phyloP scores from a whole-genome alignment of 2,888 invertebrate genomes.

The Lissonota sp. region DNA sequence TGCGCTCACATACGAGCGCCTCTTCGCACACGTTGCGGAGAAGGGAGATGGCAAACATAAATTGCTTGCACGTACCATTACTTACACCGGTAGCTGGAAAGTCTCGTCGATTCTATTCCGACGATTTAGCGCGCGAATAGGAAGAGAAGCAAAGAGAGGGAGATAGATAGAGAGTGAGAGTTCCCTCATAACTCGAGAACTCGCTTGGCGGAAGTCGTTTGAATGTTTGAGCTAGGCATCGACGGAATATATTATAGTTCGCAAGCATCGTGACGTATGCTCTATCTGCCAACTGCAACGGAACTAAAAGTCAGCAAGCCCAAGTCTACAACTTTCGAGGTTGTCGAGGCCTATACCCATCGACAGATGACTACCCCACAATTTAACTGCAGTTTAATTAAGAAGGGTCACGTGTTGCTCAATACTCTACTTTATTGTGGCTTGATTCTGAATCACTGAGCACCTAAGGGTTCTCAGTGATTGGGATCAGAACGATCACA shows the following conservation, averaged over 20 bases:
- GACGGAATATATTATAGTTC: conserved; percentile 39
- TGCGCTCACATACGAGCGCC: neutral
- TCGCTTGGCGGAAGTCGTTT: conserved; percentile 35
- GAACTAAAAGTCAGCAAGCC: conserved; percentile 22
- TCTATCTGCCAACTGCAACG: conserved; percentile 31
- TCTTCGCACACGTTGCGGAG: conserved; percentile 2
- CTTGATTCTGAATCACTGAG: too few species aligned
- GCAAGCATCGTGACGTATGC: conserved; percentile 17
- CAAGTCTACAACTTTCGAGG: conserved; percentile 10
- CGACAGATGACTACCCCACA: too few species aligned
- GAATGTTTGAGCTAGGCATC: conserved; percentile 13
- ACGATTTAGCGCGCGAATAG: conserved; percentile 70
- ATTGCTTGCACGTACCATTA: conserved; percentile 72
- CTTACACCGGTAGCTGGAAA: conserved; percentile 58
- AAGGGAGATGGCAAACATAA: conserved; percentile 46
- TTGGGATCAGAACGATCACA: too few species aligned
- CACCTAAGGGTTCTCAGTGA: too few species aligned
- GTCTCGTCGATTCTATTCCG: conserved; percentile 69
- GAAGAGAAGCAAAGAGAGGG: neutral
- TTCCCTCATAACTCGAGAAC: conserved; percentile 27
- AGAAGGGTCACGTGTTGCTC: too few species aligned
- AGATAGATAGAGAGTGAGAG: conserved; percentile 10
- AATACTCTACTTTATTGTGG: too few species aligned
- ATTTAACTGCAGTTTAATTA: too few species aligned
- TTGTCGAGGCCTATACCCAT: too few species aligned